Evolutionary conservation across 2,888 invertebrate genomes (phyloP).

Genomic region (Crepidodera aurea): DNA sequence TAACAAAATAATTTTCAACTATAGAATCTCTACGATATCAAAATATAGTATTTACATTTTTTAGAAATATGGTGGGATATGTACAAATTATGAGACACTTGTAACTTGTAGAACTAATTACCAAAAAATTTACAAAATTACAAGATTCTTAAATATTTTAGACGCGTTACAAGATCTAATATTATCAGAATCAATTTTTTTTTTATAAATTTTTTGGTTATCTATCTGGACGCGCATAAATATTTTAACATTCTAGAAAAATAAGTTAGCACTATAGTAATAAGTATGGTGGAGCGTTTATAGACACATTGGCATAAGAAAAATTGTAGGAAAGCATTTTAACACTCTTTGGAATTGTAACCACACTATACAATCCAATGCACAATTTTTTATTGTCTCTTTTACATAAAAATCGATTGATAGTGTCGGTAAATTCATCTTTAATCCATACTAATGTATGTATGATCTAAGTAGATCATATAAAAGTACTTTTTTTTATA

Average conservation of each 20-base stretch:
- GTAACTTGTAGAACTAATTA: conserved; percentile 10
- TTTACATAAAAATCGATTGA: conserved; percentile 15
- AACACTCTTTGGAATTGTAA: conserved; percentile 11
- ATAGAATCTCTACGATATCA: conserved; percentile 52
- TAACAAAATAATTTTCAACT: conserved; percentile 47
- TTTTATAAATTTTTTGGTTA: neutral
- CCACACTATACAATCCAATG: conserved; percentile 9
- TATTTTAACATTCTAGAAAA: conserved; percentile 1
- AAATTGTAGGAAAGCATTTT: conserved; percentile 11
- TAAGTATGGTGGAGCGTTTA: conserved; percentile 6
- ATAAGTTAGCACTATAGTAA: conserved; percentile 7
- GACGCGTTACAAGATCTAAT: too few species aligned
- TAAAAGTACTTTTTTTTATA: too few species aligned
- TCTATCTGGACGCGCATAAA: neutral
- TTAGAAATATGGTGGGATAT: conserved; percentile 61
- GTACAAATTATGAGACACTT: conserved; percentile 53
- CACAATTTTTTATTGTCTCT: conserved; percentile 23
- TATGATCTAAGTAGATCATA: too few species aligned
- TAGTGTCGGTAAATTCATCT: neutral
- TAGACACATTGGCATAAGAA: conserved; percentile 18
- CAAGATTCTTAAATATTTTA: too few species aligned
- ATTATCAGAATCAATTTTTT: neutral
- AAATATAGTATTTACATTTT: conserved; percentile 62
- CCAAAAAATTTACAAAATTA: neutral
- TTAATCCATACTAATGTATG: too few species aligned